Conservation (phyloP, 2,888 invertebrate species). For the Coremacera marginata region DNA sequence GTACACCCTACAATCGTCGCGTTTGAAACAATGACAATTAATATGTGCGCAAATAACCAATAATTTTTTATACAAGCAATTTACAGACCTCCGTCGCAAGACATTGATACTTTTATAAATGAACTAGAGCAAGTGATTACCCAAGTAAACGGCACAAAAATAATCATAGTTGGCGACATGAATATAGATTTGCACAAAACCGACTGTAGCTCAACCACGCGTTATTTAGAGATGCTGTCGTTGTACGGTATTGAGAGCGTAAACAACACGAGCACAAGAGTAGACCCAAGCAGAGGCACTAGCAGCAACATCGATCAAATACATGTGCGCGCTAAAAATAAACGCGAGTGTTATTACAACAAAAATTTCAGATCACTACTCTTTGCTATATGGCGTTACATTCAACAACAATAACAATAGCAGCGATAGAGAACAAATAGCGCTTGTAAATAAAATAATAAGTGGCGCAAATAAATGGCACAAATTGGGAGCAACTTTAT, state of each 20-base stretch:
- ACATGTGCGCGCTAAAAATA: not conserved
- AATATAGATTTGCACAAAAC: not conserved
- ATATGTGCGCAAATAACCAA: too few relatives aligned
- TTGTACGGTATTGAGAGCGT: too few relatives aligned
- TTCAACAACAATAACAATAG: not conserved
- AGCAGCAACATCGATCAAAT: not conserved
- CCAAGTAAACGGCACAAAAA: not conserved
- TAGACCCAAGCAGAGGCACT: too few relatives aligned
- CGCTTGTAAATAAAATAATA: too few relatives aligned
- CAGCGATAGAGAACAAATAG: not conserved
- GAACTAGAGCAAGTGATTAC: not conserved
- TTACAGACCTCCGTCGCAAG: not conserved
- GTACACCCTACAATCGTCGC: too few relatives aligned
- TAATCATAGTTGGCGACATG: not conserved
- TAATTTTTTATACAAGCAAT: not conserved
- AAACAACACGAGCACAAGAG: too few relatives aligned
- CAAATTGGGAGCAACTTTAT: not conserved
- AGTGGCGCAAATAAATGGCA: not conserved
- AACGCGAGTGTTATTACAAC: not conserved
- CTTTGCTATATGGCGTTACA: not conserved
- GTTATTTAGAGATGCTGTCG: not conserved
- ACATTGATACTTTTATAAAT: not conserved
- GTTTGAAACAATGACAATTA: too few relatives aligned
- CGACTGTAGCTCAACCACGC: not conserved
- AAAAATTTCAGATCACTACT: not conserved